Evolutionary conservation across 2,797 vertebrate genomes (phyloP).

Genomic region (Tragelaphus eurycerus): DNA sequence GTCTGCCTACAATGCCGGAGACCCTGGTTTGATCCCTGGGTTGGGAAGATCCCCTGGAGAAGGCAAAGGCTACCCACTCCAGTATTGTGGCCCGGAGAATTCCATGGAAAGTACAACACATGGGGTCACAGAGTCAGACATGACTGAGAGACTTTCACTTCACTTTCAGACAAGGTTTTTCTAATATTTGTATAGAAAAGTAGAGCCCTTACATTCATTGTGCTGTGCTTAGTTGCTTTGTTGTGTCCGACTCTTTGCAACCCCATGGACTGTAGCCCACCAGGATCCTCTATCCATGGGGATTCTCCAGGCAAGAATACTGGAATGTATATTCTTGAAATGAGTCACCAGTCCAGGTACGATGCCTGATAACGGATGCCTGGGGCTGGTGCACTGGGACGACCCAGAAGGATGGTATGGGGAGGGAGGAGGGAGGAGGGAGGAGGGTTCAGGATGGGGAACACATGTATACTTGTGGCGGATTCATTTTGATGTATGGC

Average conservation of each 20-base stretch:
- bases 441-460: no score
- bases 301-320: background rate
- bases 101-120: background rate
- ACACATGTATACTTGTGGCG: no score
- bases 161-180: background rate
- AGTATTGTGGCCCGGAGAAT: background rate
- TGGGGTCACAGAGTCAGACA: background rate
- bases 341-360: no score
- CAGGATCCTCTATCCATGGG: background rate
- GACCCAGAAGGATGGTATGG: no score
- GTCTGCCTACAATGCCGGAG: background rate
- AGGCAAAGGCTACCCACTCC: background rate
- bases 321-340: background rate
- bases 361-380: no score
- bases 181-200: background rate
- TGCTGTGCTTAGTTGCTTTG: background rate
- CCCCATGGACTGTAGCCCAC: background rate
- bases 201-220: background rate
- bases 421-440: no score
- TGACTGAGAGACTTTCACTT: background rate
- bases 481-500: no score
- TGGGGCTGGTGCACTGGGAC: no score
- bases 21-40: background rate
- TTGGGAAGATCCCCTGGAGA: background rate
- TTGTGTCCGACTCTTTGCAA: background rate